Conservation (phyloP, 2,888 invertebrate genomes). For the Saturnia pavonia region DNA sequence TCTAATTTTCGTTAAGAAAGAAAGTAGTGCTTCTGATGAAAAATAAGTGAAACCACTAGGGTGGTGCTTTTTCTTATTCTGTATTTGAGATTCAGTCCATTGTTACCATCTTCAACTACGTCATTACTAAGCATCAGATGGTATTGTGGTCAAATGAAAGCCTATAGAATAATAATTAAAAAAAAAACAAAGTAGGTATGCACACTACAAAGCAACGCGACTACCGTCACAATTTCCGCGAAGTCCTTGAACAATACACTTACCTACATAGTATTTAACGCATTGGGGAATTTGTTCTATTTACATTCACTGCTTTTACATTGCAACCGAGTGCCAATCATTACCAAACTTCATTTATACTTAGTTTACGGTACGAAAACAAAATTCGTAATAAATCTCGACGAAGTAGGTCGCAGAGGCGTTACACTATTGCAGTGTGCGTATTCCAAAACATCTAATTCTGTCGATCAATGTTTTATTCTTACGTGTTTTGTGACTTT, state of each 20-base stretch:
- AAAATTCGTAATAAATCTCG: conserved; percentile 45
- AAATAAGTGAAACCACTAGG: too few species aligned
- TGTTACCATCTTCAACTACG: too few species aligned
- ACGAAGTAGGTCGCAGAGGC: conserved; percentile 49
- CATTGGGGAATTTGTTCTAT: conserved; percentile 1
- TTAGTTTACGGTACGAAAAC: conserved; percentile 23
- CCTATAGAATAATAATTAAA: too few species aligned
- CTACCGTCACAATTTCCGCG: background rate
- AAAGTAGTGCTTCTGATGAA: too few species aligned
- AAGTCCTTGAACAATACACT: conserved; percentile 7
- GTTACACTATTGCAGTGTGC: conserved; percentile 36
- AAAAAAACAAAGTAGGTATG: background rate
- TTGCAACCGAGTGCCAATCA: conserved; percentile 18
- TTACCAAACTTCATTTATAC: conserved; percentile 19
- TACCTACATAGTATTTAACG: background rate
- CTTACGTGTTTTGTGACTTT: conserved; percentile 30
- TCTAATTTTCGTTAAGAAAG: too few species aligned
- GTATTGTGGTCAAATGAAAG: too few species aligned
- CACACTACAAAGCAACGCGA: background rate
- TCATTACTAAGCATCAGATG: too few species aligned
- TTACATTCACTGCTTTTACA: conserved; percentile 13
- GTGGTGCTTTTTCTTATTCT: too few species aligned
- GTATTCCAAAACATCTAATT: conserved; percentile 65
- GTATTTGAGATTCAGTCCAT: too few species aligned
- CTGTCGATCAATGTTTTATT: conserved; percentile 50